Base-by-base conservation (phyloP, 2,113 vertebrate genomes). In the Madoqua kirkii region DNA sequence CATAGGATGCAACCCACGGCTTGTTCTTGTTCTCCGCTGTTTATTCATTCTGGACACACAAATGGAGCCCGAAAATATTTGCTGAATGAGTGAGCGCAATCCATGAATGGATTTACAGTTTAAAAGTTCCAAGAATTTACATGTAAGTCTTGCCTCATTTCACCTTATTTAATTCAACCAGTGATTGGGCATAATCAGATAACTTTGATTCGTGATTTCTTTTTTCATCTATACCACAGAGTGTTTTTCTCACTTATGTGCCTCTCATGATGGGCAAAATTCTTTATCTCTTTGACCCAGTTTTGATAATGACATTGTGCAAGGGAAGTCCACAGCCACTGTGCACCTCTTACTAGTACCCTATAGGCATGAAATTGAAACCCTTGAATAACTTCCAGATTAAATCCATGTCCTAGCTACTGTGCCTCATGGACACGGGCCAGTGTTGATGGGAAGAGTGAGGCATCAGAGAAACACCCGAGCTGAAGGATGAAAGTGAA, bases 1-100 rank as follows among this genome's bases (percentile, higher is more conserved):
- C 40, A 74, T 0, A 3, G 40, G 48, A 54, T 10, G 9, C 12
- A 1, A 55, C 27, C 10, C 23, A 17, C 3, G 8, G 15, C 27
- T 89, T 45, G 2, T 8, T 50, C 57, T 40, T n/a, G 19, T 31
- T 85, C 27, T 48, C 21, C 5, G 0, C 23, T 59, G n/a, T 27
- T 48, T 67, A 43, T 12, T 9, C 57, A 52, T 11, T n/a, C n/a
- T n/a, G 82, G 62, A 54, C 25, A 59, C 81, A 54, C 6, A 14
- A 19, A 5, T 23, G 79, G 67, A 67, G 45, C 11, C 11, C 33
- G 9, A 3, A 36, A 3, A 7, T 27, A 60, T 62, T 45, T 91
- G 43, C 43, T 76, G 33, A 81, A 82, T 45, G 40, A 94, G 8
- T 50, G 7, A 7, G 17, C 74, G 62, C 6, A 27, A 15, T 45